Evolutionary conservation across 2,888 invertebrate species (phyloP).

Genomic region (Crocallis elinguaria): DNA sequence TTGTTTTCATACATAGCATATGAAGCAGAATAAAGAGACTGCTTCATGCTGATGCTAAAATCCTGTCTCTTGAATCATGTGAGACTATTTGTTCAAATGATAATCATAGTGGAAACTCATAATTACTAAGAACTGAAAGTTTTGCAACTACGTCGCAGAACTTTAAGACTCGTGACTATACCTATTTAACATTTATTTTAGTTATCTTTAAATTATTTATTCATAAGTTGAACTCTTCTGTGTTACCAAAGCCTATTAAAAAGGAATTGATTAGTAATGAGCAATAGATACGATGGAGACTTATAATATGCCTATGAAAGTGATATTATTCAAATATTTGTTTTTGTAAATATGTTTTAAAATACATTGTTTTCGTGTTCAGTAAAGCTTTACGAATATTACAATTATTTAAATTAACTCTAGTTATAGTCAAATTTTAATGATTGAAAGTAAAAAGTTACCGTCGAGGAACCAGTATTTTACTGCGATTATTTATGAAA

Average conservation of each 20-base stretch:
- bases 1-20: too few species aligned
- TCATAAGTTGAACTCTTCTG: conserved; percentile 19
- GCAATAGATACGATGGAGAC: conserved; percentile 17
- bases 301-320: conserved; percentile 8
- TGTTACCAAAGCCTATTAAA: conserved; percentile 29
- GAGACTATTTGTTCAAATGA: background rate
- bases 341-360: conserved; percentile 7
- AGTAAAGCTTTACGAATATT: conserved; percentile 25
- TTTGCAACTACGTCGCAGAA: background rate
- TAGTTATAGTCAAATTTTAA: conserved; percentile 5
- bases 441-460: conserved; percentile 4
- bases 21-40: too few species aligned
- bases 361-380: conserved; percentile 28
- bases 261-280: conserved; percentile 65
- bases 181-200: background rate
- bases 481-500: background rate
- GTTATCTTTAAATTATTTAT: conserved; percentile 16
- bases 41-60: too few species aligned
- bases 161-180: background rate
- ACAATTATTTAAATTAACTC: conserved; percentile 5
- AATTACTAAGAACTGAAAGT: background rate
- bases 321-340: conserved; percentile 16
- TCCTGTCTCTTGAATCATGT: too few species aligned
- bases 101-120: background rate
- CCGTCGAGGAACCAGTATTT: background rate